phyloP scores from a whole-genome alignment of 2,113 vertebrate genomes.

The Alectura lathami region DNA sequence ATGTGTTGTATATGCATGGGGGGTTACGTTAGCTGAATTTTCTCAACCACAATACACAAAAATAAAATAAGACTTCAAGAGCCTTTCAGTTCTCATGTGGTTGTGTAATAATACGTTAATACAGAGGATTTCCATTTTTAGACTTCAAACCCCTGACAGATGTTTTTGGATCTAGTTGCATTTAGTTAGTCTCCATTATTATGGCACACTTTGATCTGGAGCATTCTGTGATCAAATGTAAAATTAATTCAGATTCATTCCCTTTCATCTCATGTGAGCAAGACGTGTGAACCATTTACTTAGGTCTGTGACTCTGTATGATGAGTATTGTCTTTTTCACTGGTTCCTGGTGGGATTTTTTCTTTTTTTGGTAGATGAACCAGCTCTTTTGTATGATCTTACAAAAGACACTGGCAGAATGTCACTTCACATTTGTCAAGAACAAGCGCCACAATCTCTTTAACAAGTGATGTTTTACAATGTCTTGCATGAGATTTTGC shows the following conservation, averaged over 20 bases:
- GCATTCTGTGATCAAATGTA: conserved; percentile 72
- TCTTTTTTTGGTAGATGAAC: conserved; percentile 64
- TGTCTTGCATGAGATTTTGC: conserved; percentile 55
- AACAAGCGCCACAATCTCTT: conserved; percentile 66
- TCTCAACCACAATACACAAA: conserved; percentile 15
- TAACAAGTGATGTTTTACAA: conserved; percentile 69
- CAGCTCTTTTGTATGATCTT: conserved; percentile 73
- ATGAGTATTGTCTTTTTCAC: conserved; percentile 56
- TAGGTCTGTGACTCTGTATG: conserved; percentile 45
- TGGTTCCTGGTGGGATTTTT: conserved; percentile 66
- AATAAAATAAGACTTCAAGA: not conserved
- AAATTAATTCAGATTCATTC: conserved; percentile 72
- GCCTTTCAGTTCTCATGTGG: conserved; percentile 10
- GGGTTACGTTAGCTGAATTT: not conserved
- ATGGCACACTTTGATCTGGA: conserved; percentile 75
- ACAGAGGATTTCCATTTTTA: conserved; percentile 63
- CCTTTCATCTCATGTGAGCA: conserved; percentile 75
- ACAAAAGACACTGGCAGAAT: conserved; percentile 74
- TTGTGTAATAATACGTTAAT: conserved; percentile 44
- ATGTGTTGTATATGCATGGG: not conserved
- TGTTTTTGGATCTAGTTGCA: conserved; percentile 71
- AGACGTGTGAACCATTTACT: conserved; percentile 74
- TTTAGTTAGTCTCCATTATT: conserved; percentile 71
- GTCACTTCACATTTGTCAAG: conserved; percentile 80
- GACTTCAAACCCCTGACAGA: conserved; percentile 69